Evolutionary conservation across 2,113 vertebrate genomes (phyloP).

Genomic region (Phylloscopus whistleri): DNA sequence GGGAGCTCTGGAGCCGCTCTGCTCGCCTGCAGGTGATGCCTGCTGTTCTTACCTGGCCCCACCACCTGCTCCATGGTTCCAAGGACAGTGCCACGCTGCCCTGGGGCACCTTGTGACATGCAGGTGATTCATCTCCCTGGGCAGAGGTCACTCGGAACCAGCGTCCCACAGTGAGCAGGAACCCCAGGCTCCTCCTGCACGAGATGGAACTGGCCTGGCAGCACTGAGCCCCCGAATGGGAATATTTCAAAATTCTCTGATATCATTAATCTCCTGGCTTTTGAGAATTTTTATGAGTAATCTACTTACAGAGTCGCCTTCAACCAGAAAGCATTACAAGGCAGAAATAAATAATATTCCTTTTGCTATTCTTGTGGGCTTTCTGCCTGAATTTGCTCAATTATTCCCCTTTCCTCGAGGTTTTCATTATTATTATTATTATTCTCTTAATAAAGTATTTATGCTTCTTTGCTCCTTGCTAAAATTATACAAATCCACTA

Average conservation of each 20-base stretch:
- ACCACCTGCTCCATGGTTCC: not conserved
- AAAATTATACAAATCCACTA: not conserved
- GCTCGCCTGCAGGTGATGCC: slow-evolving; percentile 21
- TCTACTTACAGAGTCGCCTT: slow-evolving; percentile 18
- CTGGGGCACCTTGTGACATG: not conserved
- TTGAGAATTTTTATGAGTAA: not conserved
- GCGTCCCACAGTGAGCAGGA: not conserved
- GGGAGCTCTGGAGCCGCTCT: not conserved
- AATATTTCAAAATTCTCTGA: not conserved
- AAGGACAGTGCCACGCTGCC: not conserved
- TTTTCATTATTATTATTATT: not conserved
- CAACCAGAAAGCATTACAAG: slow-evolving; percentile 6
- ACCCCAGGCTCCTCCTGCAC: not conserved
- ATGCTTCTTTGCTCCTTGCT: not conserved
- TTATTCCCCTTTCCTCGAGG: not conserved
- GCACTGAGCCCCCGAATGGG: not conserved
- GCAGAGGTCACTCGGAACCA: not conserved
- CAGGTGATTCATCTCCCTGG: not conserved
- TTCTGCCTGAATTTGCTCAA: not conserved
- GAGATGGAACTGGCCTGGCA: not conserved
- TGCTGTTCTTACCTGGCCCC: not conserved
- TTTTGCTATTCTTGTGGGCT: not conserved
- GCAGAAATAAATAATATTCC: not conserved
- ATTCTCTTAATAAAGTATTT: not conserved
- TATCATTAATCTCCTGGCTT: not conserved